These are phyloP conservation scores for Hapalemur alaotrensis DNA, from an alignment of 2,797 vertebrate species.

Conservation along the genomic window DNA sequence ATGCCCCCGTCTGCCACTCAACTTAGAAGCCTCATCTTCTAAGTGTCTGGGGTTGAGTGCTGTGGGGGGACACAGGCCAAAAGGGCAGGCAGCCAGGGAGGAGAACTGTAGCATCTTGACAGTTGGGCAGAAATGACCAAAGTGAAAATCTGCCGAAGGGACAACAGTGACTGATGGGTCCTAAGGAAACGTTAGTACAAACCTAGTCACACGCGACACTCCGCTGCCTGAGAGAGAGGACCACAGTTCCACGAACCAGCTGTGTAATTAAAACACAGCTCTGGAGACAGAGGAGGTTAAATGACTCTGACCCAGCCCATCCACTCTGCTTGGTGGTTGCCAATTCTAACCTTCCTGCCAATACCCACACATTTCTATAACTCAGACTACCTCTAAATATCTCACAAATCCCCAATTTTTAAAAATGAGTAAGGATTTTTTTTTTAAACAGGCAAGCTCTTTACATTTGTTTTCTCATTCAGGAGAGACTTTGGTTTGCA, in stretches of 20 bases:
- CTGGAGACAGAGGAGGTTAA: background rate
- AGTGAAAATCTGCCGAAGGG: background rate
- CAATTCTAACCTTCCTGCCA: background rate
- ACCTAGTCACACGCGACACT: background rate
- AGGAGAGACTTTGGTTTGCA: background rate
- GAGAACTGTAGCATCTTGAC: background rate
- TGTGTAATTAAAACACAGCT: background rate
- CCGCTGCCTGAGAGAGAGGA: background rate
- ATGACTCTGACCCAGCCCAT: background rate
- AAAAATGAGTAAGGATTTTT: background rate
- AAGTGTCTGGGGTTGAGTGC: background rate
- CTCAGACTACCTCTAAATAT: background rate
- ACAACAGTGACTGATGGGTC: background rate
- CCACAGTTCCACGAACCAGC: background rate
- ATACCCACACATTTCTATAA: background rate
- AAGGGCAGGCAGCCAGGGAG: background rate
- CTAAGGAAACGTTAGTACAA: background rate
- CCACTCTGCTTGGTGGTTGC: background rate
- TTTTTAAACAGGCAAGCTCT: background rate
- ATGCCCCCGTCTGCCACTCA: background rate
- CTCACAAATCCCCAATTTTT: background rate
- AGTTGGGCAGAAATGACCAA: background rate
- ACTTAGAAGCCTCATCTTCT: slow-evolving; percentile 1
- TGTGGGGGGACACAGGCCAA: background rate
- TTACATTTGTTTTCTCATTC: slow-evolving; percentile 23